phyloP scores from a whole-genome alignment of 2,113 vertebrate species.

The Zosterops japonicus region DNA sequence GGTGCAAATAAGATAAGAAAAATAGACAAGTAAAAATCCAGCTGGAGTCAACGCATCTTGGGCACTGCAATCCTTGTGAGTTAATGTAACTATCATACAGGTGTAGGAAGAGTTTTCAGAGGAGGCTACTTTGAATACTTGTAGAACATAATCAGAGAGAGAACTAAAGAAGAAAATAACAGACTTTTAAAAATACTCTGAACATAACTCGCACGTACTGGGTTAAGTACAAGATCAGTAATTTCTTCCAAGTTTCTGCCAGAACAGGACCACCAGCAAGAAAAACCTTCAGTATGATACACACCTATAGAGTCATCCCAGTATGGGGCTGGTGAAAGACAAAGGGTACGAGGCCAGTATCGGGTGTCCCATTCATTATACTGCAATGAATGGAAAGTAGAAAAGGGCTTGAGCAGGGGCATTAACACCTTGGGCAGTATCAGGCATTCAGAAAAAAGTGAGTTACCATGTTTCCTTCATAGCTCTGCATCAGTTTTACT shows the following conservation, averaged over 20 bases:
- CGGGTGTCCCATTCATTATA: neutral
- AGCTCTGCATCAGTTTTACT: neutral
- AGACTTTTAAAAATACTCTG: constrained; percentile 54
- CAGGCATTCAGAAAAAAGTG: neutral
- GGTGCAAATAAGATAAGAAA: neutral
- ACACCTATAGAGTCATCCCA: constrained; percentile 46
- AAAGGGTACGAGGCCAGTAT: neutral
- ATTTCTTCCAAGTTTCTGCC: constrained; percentile 81
- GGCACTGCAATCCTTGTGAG: neutral
- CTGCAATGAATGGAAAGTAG: neutral
- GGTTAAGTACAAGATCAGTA: constrained; percentile 75
- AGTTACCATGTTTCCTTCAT: neutral
- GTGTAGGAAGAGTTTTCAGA: neutral
- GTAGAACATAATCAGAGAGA: neutral
- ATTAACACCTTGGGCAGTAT: neutral
- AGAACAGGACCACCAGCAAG: constrained; percentile 75
- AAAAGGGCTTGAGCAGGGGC: neutral
- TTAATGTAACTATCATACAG: neutral
- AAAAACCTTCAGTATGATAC: constrained; percentile 74
- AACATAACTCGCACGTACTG: constrained; percentile 75
- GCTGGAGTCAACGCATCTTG: accelerated
- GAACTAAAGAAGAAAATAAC: neutral
- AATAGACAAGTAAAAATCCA: neutral
- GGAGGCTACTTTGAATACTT: neutral
- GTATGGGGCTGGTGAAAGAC: neutral